Conservation (phyloP, 2,797 vertebrate species). For the Anniella stebbinsi region DNA sequence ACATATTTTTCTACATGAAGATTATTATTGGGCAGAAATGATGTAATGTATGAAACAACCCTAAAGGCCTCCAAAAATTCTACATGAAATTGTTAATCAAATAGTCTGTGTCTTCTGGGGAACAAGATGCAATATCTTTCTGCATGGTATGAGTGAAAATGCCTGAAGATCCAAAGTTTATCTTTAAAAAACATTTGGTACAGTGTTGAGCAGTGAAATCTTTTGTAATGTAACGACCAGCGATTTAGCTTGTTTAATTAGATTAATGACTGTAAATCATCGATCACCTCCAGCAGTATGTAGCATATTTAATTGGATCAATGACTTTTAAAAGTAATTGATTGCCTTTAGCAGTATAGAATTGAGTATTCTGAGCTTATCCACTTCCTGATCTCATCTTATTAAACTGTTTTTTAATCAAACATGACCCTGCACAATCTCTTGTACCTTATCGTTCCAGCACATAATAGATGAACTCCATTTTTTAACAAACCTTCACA, state of each 20-base stretch:
- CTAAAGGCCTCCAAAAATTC: background rate
- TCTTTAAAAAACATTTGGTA: constrained; percentile 7
- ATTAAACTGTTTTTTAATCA: background rate
- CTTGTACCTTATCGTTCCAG: background rate
- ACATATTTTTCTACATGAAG: background rate
- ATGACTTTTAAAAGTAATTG: constrained; percentile 8
- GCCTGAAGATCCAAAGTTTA: background rate
- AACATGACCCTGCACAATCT: background rate
- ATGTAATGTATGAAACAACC: background rate
- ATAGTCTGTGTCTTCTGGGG: background rate
- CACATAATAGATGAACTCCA: background rate
- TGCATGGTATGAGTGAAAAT: background rate
- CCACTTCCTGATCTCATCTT: background rate
- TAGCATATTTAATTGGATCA: constrained; percentile 18
- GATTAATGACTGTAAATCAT: constrained; percentile 33
- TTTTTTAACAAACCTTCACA: background rate
- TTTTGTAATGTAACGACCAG: constrained; percentile 1
- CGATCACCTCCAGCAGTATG: background rate
- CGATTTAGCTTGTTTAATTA: constrained; percentile 39
- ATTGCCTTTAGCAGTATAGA: constrained; percentile 7
- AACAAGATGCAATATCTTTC: background rate
- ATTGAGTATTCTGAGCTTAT: background rate
- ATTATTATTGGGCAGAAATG: background rate
- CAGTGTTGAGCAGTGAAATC: background rate
- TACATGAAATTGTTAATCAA: constrained; percentile 1